Evolutionary conservation across 2,888 invertebrate species (phyloP).

Genomic region (Liodrosophila aerea): DNA sequence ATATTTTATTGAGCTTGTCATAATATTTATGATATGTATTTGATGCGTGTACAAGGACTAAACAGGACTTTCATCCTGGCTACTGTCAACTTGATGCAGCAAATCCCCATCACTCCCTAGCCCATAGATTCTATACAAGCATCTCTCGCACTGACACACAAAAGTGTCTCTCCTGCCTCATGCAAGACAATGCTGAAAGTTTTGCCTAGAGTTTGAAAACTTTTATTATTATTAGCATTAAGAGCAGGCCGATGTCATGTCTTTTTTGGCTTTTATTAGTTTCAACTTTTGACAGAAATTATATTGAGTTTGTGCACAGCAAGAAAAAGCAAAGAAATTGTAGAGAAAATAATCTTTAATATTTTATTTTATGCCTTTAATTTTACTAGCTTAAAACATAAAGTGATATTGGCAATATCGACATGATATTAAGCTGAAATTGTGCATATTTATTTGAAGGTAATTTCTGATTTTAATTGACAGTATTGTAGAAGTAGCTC

Average conservation of each 20-base stretch:
- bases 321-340: no score
- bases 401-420: no score
- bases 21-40: constrained; percentile 76
- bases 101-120: constrained; percentile 5
- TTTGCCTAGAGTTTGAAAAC: constrained; percentile 54
- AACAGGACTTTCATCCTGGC: constrained; percentile 19
- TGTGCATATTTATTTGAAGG: no score
- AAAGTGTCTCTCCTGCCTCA: neutral
- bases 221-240: constrained; percentile 62
- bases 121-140: neutral
- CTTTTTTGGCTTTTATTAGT: constrained; percentile 70
- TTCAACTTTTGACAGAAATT: constrained; percentile 79
- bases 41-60: constrained; percentile 41
- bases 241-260: constrained; percentile 36
- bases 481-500: no score
- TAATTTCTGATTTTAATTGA: no score
- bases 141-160: no score
- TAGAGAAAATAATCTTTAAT: no score
- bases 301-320: constrained; percentile 60
- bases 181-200: constrained; percentile 66
- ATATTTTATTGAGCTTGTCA: constrained; percentile 78
- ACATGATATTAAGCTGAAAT: no score
- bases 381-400: no score
- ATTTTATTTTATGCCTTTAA: no score
- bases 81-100: constrained; percentile 27